Base-by-base conservation (phyloP, 2,888 invertebrate species). In the Folsomia candida region DNA sequence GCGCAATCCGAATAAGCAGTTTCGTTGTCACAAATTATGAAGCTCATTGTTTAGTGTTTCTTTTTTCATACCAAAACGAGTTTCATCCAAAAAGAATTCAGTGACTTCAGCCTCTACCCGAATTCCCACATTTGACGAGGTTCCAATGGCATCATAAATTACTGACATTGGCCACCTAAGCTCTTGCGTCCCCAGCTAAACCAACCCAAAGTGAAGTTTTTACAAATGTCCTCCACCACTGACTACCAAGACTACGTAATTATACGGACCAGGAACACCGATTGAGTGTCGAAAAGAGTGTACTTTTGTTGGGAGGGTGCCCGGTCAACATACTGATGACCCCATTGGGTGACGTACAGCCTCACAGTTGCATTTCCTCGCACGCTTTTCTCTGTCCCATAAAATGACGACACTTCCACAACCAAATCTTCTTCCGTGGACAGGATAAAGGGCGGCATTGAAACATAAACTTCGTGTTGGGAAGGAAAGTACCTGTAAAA, bases 401-500 rank as follows among this genome's bases (percentile, higher is more conserved):
- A 83, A 66, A 80, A 80, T 2, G 82, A 81, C 22, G 76, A 78
- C 2, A 83, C 76, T 1, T 75, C 74, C 0, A 81, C 83, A 25
- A 77, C 76, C 3, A 83, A 69, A 22, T 73, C 78, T 68, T 82
- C 81, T 24, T 82, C 83, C 1, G 81, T 81, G n/a, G 81, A 81
- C 68, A 81, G 68, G 37, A 82, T 79, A 74, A 82, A 83, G 14
- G 82, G 80, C 2, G 82, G 82, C 78, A 82, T 80, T 67, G 80
- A 80, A 24, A 83, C 81, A 59, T 81, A 81, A 1, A 83, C 83
- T 81, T 84, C 84, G 76, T 82, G 83, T 54, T 81, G 79, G 9
- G 83, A 83, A 4, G 80, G 78, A 76, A 83, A 84, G 77, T 82
- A 83, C 67, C n/a, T n/a, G n/a, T n/a, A n/a, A n/a, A n/a, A n/a